These are phyloP conservation scores for Accipiter virgatus DNA, from an alignment of 2,113 vertebrate genomes.

Conservation along the genomic window DNA sequence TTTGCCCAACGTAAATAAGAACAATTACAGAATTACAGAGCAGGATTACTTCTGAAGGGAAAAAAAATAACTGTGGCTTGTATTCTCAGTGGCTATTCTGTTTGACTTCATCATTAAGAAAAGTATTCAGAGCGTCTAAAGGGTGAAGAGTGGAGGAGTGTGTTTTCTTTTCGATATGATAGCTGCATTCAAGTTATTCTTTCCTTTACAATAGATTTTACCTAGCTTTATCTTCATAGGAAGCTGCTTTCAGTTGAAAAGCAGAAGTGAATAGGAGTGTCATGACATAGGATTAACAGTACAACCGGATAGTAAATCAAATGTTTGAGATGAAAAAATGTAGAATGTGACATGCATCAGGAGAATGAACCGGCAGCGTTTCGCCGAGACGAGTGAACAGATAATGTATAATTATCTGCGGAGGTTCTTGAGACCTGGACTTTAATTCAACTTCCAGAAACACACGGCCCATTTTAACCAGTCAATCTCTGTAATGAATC, in stretches of 20 bases:
- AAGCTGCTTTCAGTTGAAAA: slow-evolving; percentile 94
- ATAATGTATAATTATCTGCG: slow-evolving; percentile 35
- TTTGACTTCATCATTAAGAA: slow-evolving; percentile 78
- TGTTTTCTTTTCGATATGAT: slow-evolving; percentile 84
- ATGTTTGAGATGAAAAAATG: slow-evolving; percentile 95
- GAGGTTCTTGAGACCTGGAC: slow-evolving; percentile 48
- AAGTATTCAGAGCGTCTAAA: slow-evolving; percentile 74
- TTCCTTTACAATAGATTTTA: slow-evolving; percentile 94
- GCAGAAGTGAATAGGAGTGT: slow-evolving; percentile 98
- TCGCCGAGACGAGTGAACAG: slow-evolving; percentile 46
- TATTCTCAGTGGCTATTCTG: slow-evolving; percentile 70
- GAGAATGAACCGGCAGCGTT: slow-evolving; percentile 82
- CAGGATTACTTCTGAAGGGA: slow-evolving; percentile 66
- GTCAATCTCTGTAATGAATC: slow-evolving; percentile 1
- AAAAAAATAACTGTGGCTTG: slow-evolving; percentile 15
- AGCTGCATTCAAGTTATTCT: slow-evolving; percentile 80
- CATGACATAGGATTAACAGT: slow-evolving; percentile 97
- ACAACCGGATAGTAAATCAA: slow-evolving; percentile 93
- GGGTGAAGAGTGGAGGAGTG: slow-evolving; percentile 77
- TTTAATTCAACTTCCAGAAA: slow-evolving; percentile 50
- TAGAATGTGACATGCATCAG: slow-evolving; percentile 86
- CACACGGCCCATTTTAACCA: background rate
- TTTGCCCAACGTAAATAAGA: slow-evolving; percentile 70
- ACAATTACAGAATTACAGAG: slow-evolving; percentile 74
- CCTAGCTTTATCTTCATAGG: slow-evolving; percentile 98